phyloP scores from a whole-genome alignment of 53 echinoderm and acorn worm species.

The Actinopyga echinites region DNA sequence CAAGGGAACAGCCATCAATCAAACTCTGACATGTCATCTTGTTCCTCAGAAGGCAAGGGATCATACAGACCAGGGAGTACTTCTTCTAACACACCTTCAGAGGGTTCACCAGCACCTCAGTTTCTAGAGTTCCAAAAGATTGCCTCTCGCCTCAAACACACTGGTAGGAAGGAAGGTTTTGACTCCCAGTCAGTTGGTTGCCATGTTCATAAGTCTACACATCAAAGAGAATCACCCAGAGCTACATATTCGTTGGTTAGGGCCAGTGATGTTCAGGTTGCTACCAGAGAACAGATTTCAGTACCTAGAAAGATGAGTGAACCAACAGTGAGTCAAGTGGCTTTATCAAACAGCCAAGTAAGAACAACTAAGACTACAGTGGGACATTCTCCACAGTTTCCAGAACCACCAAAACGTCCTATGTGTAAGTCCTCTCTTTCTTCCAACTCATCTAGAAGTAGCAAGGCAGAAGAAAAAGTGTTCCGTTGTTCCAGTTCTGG shows the following conservation, averaged over 20 bases:
- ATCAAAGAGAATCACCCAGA: no score
- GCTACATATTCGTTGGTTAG: no score
- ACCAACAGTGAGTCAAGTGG: no score
- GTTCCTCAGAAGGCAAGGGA: background rate
- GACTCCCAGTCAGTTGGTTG: background rate
- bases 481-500: background rate
- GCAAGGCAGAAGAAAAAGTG: background rate
- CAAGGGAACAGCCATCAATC: no score
- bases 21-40: slow-evolving; percentile 1
- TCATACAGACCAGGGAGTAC: background rate
- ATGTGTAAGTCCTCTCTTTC: background rate
- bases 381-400: no score
- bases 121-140: slow-evolving; percentile 39
- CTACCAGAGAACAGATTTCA: no score
- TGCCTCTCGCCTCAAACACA: slow-evolving; percentile 19
- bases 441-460: background rate
- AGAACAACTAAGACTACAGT: no score
- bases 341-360: no score
- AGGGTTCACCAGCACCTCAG: background rate
- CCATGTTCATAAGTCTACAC: no score
- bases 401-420: no score
- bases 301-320: no score
- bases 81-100: background rate
- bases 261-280: no score
- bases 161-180: background rate